Base-by-base conservation (phyloP, 2,113 vertebrate genomes). In the Chrysochloris asiatica region DNA sequence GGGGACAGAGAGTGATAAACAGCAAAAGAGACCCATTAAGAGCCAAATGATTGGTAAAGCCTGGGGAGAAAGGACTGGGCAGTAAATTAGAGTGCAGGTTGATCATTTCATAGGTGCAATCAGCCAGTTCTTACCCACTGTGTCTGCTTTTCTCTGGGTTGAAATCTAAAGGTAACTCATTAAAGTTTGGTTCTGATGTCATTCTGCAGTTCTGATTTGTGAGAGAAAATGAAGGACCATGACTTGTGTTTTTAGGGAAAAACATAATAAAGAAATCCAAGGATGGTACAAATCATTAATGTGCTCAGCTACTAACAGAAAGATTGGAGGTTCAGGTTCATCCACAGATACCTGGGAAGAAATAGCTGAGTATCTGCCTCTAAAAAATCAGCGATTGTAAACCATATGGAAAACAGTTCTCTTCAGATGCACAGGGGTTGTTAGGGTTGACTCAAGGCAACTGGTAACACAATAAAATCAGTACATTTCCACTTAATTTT, bases 1-100 rank as follows among this genome's bases (percentile, higher is more conserved):
- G 95, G 95, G 81, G 81, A 95, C 52, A 94, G 93, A 96, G 93
- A 97, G 86, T 94, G 96, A 97, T 97, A 97, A 98, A 97, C 91
- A 97, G 93, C 93, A 75, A 73, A 97, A 97, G 89, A 96, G 95
- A 95, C 89, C 95, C 90, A 95, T 98, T 98, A 97, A 0, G 83
- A 93, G 83, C 92, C 95, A 96, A 95, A 93, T 94, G 96, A 93
- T 93, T 89, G 96, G 75, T 92, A 91, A 96, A 95, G 95, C 97
- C 95, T 43, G 79, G 95, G 88, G 79, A 93, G 91, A 47, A 95
- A 78, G 93, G 90, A 95, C 90, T 93, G 88, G 89, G 92, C 89
- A 92, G 83, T 93, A 71, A 95, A 95, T 87, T 59, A 90, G 78
- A 95, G 47, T 14, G 16, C 41, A 41, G 48, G 77, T 7, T 92